phyloP scores from a whole-genome alignment of 2,888 invertebrate species.

The Epistrophe eligans region DNA sequence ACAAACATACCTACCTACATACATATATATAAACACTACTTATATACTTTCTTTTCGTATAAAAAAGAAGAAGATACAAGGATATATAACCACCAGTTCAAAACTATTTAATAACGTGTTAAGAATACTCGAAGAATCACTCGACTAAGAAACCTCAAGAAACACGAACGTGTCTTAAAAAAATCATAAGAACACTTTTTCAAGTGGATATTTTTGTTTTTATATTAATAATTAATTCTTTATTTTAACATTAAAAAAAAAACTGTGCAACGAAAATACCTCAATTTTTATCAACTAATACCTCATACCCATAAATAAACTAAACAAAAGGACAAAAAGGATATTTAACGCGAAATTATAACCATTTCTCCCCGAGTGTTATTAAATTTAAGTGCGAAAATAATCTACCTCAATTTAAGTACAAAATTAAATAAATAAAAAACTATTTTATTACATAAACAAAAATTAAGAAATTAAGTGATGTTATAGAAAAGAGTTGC shows the following conservation, averaged over 20 bases:
- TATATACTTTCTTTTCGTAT: slow-evolving; percentile 46
- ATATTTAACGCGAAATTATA: slow-evolving; percentile 19
- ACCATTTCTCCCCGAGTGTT: slow-evolving; percentile 51
- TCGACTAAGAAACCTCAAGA: slow-evolving; percentile 73
- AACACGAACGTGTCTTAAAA: slow-evolving; percentile 74
- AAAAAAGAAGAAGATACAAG: slow-evolving; percentile 75
- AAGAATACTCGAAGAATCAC: slow-evolving; percentile 71
- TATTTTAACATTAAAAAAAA: slow-evolving; percentile 21
- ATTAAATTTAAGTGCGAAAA: slow-evolving; percentile 56
- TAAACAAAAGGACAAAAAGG: background rate
- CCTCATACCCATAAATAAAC: slow-evolving; percentile 51
- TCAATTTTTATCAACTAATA: slow-evolving; percentile 61
- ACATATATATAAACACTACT: background rate
- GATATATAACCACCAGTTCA: slow-evolving; percentile 78
- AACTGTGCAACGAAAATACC: slow-evolving; percentile 70
- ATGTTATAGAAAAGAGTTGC: slow-evolving; percentile 38
- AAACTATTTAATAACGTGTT: slow-evolving; percentile 79
- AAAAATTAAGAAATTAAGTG: slow-evolving; percentile 27
- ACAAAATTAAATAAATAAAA: slow-evolving; percentile 38
- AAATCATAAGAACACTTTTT: slow-evolving; percentile 70
- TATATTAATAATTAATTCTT: slow-evolving; percentile 32
- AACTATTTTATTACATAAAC: slow-evolving; percentile 35
- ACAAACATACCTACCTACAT: slow-evolving; percentile 16
- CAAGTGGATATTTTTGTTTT: slow-evolving; percentile 22
- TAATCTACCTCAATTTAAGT: slow-evolving; percentile 69